Evolutionary conservation across 2,113 vertebrate genomes (phyloP), one percentile per base, ranked within the genome.

Genomic region (Python bivittatus): DNA sequence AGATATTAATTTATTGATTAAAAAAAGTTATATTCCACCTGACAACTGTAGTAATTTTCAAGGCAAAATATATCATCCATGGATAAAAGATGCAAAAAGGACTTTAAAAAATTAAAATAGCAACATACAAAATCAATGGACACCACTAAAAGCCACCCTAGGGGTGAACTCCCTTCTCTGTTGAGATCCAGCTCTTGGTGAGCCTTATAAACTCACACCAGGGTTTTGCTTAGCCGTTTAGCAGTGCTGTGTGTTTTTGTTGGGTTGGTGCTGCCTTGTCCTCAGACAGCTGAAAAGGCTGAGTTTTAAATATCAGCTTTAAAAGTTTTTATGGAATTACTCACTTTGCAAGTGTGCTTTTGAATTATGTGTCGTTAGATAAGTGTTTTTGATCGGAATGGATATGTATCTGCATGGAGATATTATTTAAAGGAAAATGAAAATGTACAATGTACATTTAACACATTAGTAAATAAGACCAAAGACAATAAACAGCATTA

Each of bases 1-100:
- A 96, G 92, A 94, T 88, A 91, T 53, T 92, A 38, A 96, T 94
- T 85, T 92, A 91, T 12, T 29, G 52, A 91, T 7, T 27, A 22
- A 33, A 85, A 84, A 85, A 13, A n/a, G 54, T 90, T 42, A 44
- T 33, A 64, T 27, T 11, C 22, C 29, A 17, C 20, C 84, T 68
- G 33, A 27, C 5, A 64, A 22, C 17, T 33, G 2, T 22, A 23
- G 20, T 72, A 12, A 20, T 33, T 29, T 90, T 83, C 20, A 48
- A 25, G 17, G 20, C 27, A 38, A 23, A 57, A 38, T 33, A 86
- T 4, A 83, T 90, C 42, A 60, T 25, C 29, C 44, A 86, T 33
- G 61, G 6, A 53, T 38, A 53, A 54, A 64, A 86, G 4, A 11
- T 52, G n/a, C 9, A n/a, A 54, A 86, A 84, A 33, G 23, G 9